Base-by-base conservation (phyloP, 2,113 vertebrate genomes). In the Tautogolabrus adspersus region DNA sequence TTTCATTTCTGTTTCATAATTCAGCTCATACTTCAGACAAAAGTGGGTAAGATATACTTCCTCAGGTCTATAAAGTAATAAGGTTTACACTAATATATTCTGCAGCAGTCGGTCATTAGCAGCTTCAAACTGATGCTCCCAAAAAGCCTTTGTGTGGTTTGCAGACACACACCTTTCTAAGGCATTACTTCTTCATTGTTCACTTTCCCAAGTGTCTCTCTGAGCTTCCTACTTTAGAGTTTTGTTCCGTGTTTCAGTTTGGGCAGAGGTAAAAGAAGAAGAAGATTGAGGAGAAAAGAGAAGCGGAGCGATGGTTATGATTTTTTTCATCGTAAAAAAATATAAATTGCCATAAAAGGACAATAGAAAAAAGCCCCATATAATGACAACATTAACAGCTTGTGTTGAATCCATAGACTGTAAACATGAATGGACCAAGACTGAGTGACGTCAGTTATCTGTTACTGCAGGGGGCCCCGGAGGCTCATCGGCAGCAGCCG, bases 111-210 rank as follows among this genome's bases (percentile, higher is more conserved):
- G 6, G 16, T 67, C 60, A 74, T 66, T 58, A 66, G 60, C 70
- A 21, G 72, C 63, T 70, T 65, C 55, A 68, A 76, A 75, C 26
- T n/a, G 12, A 75, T 15, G 8, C 3, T 47, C 37, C 23, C 12
- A 60, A 64, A 75, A 73, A 40, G 62, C 38, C 52, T 47, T 65
- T 38, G 37, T 51, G 57, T 8, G 26, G 0, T 56, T 66, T 66
- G 44, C 44, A 34, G 19, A 34, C 54, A 58, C 22, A 8, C 59
- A 77, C 76, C 72, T 75, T 81, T 77, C 61, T 22, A 63, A 67
- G 69, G 57, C 69, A 75, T 81, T 75, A 49, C 65, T 60, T 64
- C 46, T 68, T 60, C 21, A 57, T 26, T 61, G 51, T 49, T 5
- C 54, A 56, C 52, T 70, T 64, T 71, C 62, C 23, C 18, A 62